Percentiles rank a stretch among this genome's conserved stretches.
phyloP scores from a whole-genome alignment of 2,113 vertebrate species.

The Martes martes region DNA sequence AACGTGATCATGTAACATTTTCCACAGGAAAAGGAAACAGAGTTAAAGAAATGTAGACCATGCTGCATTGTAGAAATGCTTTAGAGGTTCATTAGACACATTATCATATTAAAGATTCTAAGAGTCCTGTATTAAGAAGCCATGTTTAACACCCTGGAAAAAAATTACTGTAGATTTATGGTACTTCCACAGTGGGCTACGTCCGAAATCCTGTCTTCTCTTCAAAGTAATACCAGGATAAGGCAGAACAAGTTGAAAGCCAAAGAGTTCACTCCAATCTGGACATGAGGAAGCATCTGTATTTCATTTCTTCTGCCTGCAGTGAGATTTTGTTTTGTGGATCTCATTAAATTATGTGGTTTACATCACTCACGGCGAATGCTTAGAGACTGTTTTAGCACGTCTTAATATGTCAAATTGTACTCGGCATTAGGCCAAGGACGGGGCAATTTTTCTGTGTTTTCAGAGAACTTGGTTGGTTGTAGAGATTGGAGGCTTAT shows the following conservation, averaged over 20 bases:
- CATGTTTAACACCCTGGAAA: not conserved
- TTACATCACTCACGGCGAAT: constrained; percentile 28
- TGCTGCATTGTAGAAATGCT: not conserved
- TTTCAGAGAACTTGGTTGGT: constrained; percentile 26
- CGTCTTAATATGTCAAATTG: constrained; percentile 37
- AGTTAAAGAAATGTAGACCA: not conserved
- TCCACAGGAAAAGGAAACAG: not conserved
- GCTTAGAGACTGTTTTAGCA: not conserved
- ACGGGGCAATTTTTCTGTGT: not conserved
- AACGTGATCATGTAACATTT: not conserved
- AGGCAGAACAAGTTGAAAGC: constrained; percentile 19
- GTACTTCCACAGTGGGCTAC: not conserved
- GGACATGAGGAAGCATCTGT: not conserved
- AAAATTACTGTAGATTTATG: not conserved
- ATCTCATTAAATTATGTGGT: constrained; percentile 3
- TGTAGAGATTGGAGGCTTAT: constrained; percentile 11
- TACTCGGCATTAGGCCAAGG: constrained; percentile 5
- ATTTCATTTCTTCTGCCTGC: constrained; percentile 49
- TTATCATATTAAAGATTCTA: not conserved
- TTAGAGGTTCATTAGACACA: not conserved
- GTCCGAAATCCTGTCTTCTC: not conserved
- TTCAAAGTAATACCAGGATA: not conserved
- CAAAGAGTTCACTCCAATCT: not conserved
- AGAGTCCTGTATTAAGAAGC: not conserved
- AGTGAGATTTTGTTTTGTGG: constrained; percentile 22